phyloP scores from a whole-genome alignment of 2,888 invertebrate genomes.

The Synergus umbraculus region DNA sequence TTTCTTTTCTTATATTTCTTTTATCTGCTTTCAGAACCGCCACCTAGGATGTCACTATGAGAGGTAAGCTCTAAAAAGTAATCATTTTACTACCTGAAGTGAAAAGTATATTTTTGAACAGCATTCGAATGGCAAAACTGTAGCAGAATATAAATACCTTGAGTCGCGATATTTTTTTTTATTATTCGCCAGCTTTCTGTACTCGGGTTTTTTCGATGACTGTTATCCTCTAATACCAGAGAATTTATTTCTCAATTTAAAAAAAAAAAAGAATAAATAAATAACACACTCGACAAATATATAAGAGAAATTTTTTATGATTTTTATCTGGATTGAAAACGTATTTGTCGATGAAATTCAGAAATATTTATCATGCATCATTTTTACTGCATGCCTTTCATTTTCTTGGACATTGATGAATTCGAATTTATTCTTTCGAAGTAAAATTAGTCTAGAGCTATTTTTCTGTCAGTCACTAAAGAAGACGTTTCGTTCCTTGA shows the following conservation, averaged over 20 bases:
- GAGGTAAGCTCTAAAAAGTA: conserved; percentile 65
- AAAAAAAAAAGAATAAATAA: not conserved
- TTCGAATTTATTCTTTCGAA: no score
- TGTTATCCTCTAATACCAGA: conserved; percentile 3
- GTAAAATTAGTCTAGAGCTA: no score
- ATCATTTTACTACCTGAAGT: not conserved
- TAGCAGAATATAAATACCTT: not conserved
- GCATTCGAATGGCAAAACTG: no score
- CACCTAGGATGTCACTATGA: conserved; percentile 71
- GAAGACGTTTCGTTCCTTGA: no score
- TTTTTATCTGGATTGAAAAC: not conserved
- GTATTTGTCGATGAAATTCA: no score
- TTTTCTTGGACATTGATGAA: no score
- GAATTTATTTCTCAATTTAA: conserved; percentile 11
- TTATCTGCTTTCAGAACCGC: conserved; percentile 66
- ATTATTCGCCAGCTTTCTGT: not conserved
- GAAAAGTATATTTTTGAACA: not conserved
- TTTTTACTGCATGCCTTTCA: no score
- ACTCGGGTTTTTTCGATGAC: not conserved
- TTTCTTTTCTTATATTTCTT: conserved; percentile 26
- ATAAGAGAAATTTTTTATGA: not conserved
- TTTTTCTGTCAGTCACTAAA: no score
- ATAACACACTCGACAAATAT: not conserved
- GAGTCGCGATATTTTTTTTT: not conserved
- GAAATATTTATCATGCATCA: no score